Conservation (phyloP, 2,113 vertebrate species). For the Eretmochelys imbricata region DNA sequence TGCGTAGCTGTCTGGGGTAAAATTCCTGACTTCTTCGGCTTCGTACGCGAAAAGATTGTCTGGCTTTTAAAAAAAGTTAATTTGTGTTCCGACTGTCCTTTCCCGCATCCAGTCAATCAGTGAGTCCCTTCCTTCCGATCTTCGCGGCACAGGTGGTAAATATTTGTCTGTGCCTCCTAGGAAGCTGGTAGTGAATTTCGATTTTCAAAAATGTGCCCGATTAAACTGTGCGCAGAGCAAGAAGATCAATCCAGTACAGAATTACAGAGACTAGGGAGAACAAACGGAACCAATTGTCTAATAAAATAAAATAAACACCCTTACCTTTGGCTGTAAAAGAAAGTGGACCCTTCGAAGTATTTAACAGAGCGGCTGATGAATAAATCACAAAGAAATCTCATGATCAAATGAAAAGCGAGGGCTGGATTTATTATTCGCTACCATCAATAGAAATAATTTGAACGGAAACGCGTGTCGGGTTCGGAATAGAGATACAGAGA, state of each 20-base stretch:
- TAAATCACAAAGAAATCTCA: background rate
- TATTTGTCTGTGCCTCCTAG: background rate
- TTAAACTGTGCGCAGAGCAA: background rate
- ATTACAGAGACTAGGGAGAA: background rate
- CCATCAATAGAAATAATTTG: background rate
- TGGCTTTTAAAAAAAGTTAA: background rate
- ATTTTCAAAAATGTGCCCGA: background rate
- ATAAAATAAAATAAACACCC: background rate
- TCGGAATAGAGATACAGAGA: background rate
- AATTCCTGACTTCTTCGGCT: background rate
- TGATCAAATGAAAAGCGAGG: background rate
- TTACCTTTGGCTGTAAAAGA: background rate
- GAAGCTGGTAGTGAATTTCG: background rate
- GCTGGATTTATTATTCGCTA: background rate
- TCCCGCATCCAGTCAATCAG: background rate
- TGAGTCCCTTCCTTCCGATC: background rate
- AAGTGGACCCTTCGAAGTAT: background rate
- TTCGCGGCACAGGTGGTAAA: background rate
- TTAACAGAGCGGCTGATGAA: background rate
- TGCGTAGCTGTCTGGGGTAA: background rate
- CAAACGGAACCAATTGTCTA: background rate
- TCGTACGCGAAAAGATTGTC: no score
- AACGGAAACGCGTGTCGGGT: background rate
- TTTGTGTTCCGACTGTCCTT: background rate
- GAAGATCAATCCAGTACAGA: background rate